These are phyloP conservation scores for Gisinianus flammeolus DNA, from an alignment of 2,888 invertebrate species.

Conservation along the genomic window DNA sequence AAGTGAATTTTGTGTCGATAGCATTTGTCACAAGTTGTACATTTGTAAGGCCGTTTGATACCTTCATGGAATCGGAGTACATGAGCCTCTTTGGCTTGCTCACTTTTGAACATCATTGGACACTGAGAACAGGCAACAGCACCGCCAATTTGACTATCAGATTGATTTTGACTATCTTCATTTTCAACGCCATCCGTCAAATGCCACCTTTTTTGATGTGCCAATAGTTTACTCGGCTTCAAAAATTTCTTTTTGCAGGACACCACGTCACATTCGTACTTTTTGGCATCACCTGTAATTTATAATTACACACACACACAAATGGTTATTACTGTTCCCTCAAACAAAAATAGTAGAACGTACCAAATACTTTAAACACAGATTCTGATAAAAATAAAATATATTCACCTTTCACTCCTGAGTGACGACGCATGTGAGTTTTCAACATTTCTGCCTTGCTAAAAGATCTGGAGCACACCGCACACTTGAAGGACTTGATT, in stretches of 20 bases:
- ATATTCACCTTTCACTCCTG: no score
- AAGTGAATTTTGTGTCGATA: constrained; percentile 1
- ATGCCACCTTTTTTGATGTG: constrained; percentile 13
- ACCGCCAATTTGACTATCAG: no score
- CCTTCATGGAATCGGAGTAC: not conserved
- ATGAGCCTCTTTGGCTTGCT: not conserved
- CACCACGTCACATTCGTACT: not conserved
- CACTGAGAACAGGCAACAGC: not conserved
- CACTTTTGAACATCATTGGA: not conserved
- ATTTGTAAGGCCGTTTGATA: not conserved
- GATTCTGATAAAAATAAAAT: no score
- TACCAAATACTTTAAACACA: not conserved
- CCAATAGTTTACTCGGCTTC: not conserved
- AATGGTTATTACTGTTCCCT: not conserved
- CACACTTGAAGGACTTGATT: no score
- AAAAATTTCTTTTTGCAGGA: not conserved
- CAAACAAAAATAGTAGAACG: not conserved
- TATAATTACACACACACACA: not conserved
- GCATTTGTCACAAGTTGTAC: not conserved
- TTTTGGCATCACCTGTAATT: not conserved
- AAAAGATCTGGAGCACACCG: no score
- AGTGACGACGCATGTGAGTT: no score
- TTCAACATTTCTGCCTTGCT: no score
- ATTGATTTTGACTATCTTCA: no score
- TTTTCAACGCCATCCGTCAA: not conserved